Base-by-base conservation (phyloP, 2,113 vertebrate genomes). In the Poecile atricapillus region DNA sequence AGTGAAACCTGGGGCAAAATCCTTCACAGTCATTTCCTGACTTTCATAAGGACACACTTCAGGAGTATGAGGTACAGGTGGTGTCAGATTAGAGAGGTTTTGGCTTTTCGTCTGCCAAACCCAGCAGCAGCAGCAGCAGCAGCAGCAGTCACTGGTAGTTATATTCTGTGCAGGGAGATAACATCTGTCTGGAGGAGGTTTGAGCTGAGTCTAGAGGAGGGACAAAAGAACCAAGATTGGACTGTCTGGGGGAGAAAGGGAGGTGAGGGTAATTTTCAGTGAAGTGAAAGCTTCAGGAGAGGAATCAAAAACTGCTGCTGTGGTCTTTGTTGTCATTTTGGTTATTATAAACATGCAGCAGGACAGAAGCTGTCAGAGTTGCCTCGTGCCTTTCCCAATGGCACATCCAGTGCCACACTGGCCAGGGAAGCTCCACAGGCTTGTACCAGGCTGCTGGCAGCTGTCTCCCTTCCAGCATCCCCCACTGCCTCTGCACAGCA, bases 371-470 rank as follows among this genome's bases (percentile, higher is more conserved):
- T 46, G 22, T 18, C 24, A 6, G 53, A 46, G 43, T 20, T 70
- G 21, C 24, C 41, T 73, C 0, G 0, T 80, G 59, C 41, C 37
- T 77, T 50, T 90, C 49, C 31, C 3, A 2, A 1, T 18, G 11
- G 6, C 2, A 3, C 16, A 8, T 21, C 46, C 41, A 64, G 35
- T 11, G 50, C 24, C 9, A 10, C 27, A 1, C 15, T 33, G 84
- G 55, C 8, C 19, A 5, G 1, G 12, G 56, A 33, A 55, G 30
- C 0, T 0, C 43, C 0, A 3, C 0, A 0, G 68, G 24, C 19
- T 35, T 1, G 2, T 46, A 46, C 43, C 44, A 35, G 73, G 30
- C 35, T 77, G 76, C 20, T 4, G 77, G 53, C 41, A 89, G 71
- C 67, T 91, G 58, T 75, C 76, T 55, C 52, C 65, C 56, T 31